Conservation (phyloP, 1,140 invertebrate genomes). For the Bicyclus anynana region DNA sequence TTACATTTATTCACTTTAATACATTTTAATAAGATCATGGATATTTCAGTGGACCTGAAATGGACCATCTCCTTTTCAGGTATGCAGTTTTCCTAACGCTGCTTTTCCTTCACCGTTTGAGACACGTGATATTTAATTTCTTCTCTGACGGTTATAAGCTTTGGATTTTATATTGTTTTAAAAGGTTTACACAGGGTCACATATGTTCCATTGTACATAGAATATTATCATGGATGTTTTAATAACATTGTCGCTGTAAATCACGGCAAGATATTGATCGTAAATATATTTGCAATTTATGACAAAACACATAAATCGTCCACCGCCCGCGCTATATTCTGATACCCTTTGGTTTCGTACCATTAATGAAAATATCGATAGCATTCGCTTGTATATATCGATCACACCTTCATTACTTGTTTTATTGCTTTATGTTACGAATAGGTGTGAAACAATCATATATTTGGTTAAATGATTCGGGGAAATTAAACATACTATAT, state of each 20-base stretch:
- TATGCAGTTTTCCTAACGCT: too few species aligned
- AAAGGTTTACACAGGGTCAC: background rate
- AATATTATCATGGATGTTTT: constrained; percentile 22
- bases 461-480: too few species aligned
- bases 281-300: constrained; percentile 64
- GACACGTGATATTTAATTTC: too few species aligned
- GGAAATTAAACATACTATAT: too few species aligned
- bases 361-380: constrained; percentile 14
- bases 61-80: too few species aligned
- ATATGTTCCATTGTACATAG: constrained; percentile 10
- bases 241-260: constrained; percentile 53
- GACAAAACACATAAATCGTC: constrained; percentile 36
- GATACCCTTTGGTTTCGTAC: constrained; percentile 7
- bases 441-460: too few species aligned
- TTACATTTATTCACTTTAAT: too few species aligned
- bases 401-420: background rate
- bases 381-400: constrained; percentile 26
- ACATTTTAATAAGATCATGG: too few species aligned
- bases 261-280: constrained; percentile 57
- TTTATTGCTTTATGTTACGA: too few species aligned
- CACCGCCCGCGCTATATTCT: constrained; percentile 4
- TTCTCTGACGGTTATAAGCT: too few species aligned
- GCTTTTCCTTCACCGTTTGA: too few species aligned
- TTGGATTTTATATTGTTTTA: background rate
- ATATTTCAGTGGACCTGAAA: too few species aligned